Conservation (phyloP, 1,140 invertebrate genomes). For the Holcopasites calliopsidis region DNA sequence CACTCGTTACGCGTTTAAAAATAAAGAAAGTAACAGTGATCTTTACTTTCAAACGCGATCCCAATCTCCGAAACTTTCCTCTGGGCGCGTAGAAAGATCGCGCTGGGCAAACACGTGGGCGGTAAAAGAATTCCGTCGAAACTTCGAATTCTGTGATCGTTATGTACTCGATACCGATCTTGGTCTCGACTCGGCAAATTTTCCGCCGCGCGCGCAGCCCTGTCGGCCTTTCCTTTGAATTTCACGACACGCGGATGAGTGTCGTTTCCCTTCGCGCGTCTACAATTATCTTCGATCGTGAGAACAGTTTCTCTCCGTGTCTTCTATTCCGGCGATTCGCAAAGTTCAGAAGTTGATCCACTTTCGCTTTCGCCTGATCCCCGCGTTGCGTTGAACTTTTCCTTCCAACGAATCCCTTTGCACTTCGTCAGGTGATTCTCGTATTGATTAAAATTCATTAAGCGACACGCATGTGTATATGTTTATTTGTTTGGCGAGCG, state of each 20-base stretch:
- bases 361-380: background rate
- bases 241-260: background rate
- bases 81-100: background rate
- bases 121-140: background rate
- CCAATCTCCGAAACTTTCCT: constrained; percentile 35
- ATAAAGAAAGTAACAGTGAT: constrained; percentile 30
- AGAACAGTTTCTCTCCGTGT: background rate
- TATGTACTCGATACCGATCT: too few relatives aligned
- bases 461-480: too few relatives aligned
- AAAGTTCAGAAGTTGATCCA: background rate
- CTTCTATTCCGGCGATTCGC: background rate
- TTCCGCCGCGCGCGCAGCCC: too few relatives aligned
- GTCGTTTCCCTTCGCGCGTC: background rate
- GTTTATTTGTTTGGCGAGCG: too few relatives aligned
- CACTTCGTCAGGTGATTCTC: too few relatives aligned
- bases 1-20: constrained; percentile 23
- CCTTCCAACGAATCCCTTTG: background rate
- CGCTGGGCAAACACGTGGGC: too few relatives aligned
- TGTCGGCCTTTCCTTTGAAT: background rate
- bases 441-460: background rate
- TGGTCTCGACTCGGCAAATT: background rate
- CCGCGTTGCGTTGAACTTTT: background rate
- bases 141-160: background rate
- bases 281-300: background rate
- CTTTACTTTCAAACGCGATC: constrained; percentile 34